Conservation (phyloP, 2,888 invertebrate genomes). For the Poecilobothrus nobilitatus region DNA sequence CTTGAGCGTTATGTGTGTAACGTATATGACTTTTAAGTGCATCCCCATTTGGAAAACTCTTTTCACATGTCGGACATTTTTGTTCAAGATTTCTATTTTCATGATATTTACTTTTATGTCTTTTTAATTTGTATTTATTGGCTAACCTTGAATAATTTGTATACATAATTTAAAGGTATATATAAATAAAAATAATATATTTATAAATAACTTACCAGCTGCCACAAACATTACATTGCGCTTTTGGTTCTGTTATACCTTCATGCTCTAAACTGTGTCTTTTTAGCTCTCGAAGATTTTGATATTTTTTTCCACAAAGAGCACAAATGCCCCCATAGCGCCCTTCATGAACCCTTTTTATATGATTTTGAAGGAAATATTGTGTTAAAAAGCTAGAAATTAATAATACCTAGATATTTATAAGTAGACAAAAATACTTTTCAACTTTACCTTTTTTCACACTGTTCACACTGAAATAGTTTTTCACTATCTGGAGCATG, state of each 20-base stretch:
- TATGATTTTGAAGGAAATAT: not conserved
- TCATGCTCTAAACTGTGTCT: not conserved
- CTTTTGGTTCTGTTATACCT: not conserved
- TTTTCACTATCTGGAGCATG: not conserved
- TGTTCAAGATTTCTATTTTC: not conserved
- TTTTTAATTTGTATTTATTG: not conserved
- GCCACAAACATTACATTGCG: not conserved
- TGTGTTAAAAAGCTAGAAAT: not conserved
- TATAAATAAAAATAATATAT: too few relatives aligned
- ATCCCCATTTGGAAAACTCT: conserved; percentile 36
- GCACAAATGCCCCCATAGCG: conserved; percentile 28
- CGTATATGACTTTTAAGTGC: conserved; percentile 39
- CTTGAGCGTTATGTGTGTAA: conserved; percentile 35
- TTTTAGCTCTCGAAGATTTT: not conserved
- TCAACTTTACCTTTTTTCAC: not conserved
- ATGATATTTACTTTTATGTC: not conserved
- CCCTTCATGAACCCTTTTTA: not conserved
- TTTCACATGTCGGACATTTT: not conserved
- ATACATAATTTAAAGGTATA: too few relatives aligned
- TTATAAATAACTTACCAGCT: too few relatives aligned
- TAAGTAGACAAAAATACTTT: not conserved
- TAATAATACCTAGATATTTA: not conserved
- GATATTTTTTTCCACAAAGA: conserved; percentile 33
- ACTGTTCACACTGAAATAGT: not conserved
- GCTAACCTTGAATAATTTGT: not conserved